Evolutionary conservation across 1,140 invertebrate species (phyloP).

Genomic region (Drosophila lini): DNA sequence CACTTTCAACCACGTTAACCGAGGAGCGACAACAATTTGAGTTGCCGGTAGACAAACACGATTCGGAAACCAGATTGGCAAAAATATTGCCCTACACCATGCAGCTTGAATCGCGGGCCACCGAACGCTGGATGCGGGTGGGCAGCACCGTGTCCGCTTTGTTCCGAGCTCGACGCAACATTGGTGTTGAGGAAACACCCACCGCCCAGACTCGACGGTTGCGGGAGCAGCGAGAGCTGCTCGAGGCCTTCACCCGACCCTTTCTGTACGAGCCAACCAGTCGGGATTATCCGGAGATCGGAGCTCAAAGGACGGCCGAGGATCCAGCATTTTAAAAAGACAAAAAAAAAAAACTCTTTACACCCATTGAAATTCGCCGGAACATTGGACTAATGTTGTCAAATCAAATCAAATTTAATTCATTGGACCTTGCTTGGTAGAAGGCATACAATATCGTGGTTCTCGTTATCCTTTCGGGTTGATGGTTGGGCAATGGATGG

Average conservation of each 20-base stretch:
- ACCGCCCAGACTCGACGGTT: conserved; percentile 42
- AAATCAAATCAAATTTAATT: conserved; percentile 48
- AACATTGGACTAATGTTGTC: conserved; percentile 9
- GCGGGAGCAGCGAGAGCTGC: conserved; percentile 59
- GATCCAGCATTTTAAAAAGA: background rate
- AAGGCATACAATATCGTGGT: conserved; percentile 4
- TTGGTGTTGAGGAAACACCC: conserved; percentile 18
- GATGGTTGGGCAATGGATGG: conserved; percentile 53
- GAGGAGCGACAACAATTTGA: no score
- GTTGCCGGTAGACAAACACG: background rate
- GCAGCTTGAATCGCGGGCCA: conserved; percentile 33
- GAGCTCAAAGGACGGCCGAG: background rate
- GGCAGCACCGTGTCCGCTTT: conserved; percentile 54
- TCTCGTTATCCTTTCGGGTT: background rate
- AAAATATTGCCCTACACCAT: background rate
- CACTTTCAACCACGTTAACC: rapidly evolving
- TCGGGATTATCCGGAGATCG: conserved; percentile 7
- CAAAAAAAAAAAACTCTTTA: no score
- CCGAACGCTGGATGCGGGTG: conserved; percentile 60
- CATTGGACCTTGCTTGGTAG: conserved; percentile 29
- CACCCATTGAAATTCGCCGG: conserved; percentile 9
- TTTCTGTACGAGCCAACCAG: conserved; percentile 45
- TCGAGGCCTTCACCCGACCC: conserved; percentile 60
- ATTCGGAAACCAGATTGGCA: background rate
- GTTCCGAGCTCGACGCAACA: conserved; percentile 52